phyloP scores from a whole-genome alignment of 2,797 vertebrate species.

The Tapirus indicus region DNA sequence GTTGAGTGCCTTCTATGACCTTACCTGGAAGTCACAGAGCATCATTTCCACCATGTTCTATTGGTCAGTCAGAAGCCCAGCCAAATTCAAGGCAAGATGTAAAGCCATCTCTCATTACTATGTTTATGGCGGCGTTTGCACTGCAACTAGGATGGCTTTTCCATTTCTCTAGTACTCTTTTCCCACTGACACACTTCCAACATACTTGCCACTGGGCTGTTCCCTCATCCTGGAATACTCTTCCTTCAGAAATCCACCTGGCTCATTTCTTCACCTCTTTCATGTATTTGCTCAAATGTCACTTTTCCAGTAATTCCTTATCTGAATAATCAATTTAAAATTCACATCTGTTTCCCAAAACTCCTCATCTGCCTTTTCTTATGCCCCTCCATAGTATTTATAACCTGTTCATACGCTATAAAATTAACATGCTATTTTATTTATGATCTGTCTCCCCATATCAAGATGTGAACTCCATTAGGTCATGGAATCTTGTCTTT shows the following conservation, averaged over 20 bases:
- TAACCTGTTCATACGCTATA: background rate
- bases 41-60: background rate
- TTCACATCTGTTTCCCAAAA: background rate
- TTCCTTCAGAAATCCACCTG: background rate
- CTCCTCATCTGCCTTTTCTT: background rate
- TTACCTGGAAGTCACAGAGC: background rate
- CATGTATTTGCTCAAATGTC: background rate
- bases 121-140: background rate
- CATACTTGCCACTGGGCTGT: no score
- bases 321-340: background rate
- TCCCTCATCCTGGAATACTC: background rate
- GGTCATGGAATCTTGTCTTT: background rate
- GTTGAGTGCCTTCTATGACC: background rate
- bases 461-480: background rate
- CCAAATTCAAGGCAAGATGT: background rate
- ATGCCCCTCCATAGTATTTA: background rate
- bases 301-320: background rate
- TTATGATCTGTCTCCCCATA: background rate
- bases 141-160: background rate
- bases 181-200: background rate
- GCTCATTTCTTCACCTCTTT: background rate
- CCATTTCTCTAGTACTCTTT: background rate
- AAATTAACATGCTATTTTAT: background rate
- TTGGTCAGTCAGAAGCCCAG: background rate
- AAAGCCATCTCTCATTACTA: background rate